These are phyloP conservation scores for Simalia tracyae DNA, from an alignment of 2,797 vertebrate species.

Conservation along the genomic window DNA sequence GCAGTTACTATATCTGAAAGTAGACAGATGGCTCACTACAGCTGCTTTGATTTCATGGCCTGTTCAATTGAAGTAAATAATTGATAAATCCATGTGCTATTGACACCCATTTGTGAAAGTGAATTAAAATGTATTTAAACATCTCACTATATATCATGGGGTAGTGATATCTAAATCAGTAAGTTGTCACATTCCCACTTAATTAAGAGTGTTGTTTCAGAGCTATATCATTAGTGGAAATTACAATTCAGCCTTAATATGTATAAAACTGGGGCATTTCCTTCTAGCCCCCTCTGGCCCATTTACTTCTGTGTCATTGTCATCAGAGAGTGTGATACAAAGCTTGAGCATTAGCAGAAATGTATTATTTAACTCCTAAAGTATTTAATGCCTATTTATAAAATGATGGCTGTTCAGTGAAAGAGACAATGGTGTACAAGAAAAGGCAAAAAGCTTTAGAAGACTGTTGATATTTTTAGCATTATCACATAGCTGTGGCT, in stretches of 20 bases:
- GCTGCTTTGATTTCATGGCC: not conserved
- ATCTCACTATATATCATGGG: not conserved
- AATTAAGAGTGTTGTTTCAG: not conserved
- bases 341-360: constrained; percentile 5
- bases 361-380: constrained; percentile 9
- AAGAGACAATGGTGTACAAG: constrained; percentile 36
- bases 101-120: not conserved
- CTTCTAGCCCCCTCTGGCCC: not conserved
- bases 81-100: not conserved
- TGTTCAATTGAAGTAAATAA: not conserved
- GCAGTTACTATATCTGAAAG: not conserved
- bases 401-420: constrained; percentile 16
- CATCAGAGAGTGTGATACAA: constrained; percentile 11
- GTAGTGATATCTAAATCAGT: not conserved
- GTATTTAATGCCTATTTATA: constrained; percentile 27
- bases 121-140: not conserved
- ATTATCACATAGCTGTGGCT: constrained; percentile 11
- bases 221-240: not conserved
- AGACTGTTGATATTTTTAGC: constrained; percentile 19
- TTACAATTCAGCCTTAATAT: constrained; percentile 12
- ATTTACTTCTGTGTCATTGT: constrained; percentile 8
- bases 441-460: constrained; percentile 41
- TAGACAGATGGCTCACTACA: not conserved
- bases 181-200: fast-evolving
- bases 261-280: not conserved